Evolutionary conservation across 1,140 invertebrate genomes (phyloP).

Genomic region (Aphelenchoides avenae): DNA sequence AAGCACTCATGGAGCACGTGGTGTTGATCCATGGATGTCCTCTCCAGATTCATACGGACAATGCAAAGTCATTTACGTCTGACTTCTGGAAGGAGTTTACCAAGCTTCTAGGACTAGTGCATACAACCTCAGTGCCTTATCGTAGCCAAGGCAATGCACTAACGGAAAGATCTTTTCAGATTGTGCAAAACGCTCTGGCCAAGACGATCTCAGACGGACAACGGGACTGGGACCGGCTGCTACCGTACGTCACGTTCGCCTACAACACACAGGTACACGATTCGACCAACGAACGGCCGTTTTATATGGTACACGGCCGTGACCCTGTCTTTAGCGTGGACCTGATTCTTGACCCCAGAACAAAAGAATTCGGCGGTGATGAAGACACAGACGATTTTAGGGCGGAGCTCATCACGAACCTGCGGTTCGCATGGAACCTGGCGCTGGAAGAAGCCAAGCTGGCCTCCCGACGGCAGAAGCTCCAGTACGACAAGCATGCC

Average conservation of each 20-base stretch:
- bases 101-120: neutral
- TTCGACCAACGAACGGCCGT: constrained; percentile 8
- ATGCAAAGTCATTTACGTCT: constrained; percentile 13
- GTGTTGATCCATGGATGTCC: constrained; percentile 2
- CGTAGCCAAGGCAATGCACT: constrained; percentile 10
- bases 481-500: constrained; percentile 12
- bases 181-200: constrained; percentile 1
- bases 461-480: neutral
- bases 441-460: constrained; percentile 1
- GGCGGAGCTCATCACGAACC: neutral
- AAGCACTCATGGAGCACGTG: constrained; percentile 10
- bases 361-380: too few relatives aligned
- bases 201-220: constrained; percentile 9
- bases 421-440: constrained; percentile 12
- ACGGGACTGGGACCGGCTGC: constrained; percentile 5
- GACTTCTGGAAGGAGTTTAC: constrained; percentile 13
- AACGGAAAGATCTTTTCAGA: constrained; percentile 10
- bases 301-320: constrained; percentile 5
- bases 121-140: neutral
- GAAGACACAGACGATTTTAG: constrained; percentile 17
- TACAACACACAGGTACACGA: constrained; percentile 13
- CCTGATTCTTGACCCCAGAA: constrained; percentile 2
- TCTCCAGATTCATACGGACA: neutral
- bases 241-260: constrained; percentile 5
- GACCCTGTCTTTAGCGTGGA: constrained; percentile 10